phyloP scores from a whole-genome alignment of 2,113 vertebrate species.

The Halcyon senegalensis region DNA sequence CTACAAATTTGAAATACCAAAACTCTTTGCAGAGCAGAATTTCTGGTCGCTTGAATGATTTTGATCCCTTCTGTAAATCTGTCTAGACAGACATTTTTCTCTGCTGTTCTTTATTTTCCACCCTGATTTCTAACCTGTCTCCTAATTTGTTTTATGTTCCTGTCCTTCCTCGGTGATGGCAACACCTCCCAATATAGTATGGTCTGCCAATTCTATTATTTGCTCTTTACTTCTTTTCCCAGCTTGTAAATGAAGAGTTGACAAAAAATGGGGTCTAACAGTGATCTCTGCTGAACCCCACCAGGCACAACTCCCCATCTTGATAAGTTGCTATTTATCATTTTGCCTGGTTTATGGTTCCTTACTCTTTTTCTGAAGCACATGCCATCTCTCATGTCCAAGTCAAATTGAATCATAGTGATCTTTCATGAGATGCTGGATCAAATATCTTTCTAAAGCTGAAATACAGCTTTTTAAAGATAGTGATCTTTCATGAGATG shows the following conservation, averaged over 20 bases:
- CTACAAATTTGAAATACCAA: neutral
- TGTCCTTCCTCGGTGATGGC: conserved; percentile 38
- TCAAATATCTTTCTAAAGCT: neutral
- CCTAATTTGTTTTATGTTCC: conserved; percentile 45
- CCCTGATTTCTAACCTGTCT: conserved; percentile 23
- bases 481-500: neutral
- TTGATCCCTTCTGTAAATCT: conserved; percentile 35
- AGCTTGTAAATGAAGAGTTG: conserved; percentile 41
- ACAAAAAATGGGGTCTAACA: neutral
- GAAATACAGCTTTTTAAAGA: neutral
- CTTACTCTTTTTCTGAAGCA: neutral
- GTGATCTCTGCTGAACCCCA: neutral
- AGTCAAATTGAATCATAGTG: neutral
- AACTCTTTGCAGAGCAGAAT: neutral
- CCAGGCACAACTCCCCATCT: neutral
- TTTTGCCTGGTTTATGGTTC: conserved; percentile 24
- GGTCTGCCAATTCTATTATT: conserved; percentile 22
- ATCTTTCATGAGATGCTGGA: neutral
- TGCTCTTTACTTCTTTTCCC: conserved; percentile 28
- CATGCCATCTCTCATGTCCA: neutral
- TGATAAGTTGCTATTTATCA: conserved; percentile 20
- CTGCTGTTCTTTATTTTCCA: neutral
- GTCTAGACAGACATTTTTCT: neutral
- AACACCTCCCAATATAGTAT: neutral
- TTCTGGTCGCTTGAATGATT: neutral